phyloP scores from a whole-genome alignment of 2,888 invertebrate species.

The Drosophila pegasa region DNA sequence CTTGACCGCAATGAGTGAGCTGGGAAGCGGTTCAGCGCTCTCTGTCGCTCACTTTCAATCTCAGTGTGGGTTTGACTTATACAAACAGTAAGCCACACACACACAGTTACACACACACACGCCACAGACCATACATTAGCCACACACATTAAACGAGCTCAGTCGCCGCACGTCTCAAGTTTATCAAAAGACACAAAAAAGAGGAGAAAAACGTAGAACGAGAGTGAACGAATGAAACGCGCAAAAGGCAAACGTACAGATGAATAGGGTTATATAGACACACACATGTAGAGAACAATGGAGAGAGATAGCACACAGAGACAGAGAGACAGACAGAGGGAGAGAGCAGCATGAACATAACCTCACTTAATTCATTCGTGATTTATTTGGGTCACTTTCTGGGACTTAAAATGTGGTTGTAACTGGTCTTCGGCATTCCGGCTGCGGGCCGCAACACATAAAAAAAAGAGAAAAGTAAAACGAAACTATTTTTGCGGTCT shows the following conservation, averaged over 20 bases:
- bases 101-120: conserved; percentile 22
- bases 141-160: conserved; percentile 43
- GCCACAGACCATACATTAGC: conserved; percentile 32
- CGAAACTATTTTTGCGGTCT: conserved; percentile 73
- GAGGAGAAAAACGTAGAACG: conserved; percentile 14
- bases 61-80: conserved; percentile 63
- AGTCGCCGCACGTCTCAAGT: conserved; percentile 73
- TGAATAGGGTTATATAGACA: conserved; percentile 24
- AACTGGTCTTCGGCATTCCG: conserved; percentile 34
- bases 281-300: conserved; percentile 1
- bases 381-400: conserved; percentile 77
- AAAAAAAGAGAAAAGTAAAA: conserved; percentile 29
- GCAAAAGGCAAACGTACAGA: conserved; percentile 19
- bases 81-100: conserved; percentile 57
- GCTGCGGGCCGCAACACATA: conserved; percentile 7
- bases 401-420: conserved; percentile 73
- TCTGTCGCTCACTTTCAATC: conserved; percentile 37
- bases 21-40: conserved; percentile 40
- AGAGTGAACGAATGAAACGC: conserved; percentile 48
- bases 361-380: conserved; percentile 81
- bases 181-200: conserved; percentile 67
- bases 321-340: conserved; percentile 32
- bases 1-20: conserved; percentile 77
- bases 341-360: conserved; percentile 31
- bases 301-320: conserved; percentile 23